Conservation (phyloP, 2,113 vertebrate species). For the Dromiciops gliroides region DNA sequence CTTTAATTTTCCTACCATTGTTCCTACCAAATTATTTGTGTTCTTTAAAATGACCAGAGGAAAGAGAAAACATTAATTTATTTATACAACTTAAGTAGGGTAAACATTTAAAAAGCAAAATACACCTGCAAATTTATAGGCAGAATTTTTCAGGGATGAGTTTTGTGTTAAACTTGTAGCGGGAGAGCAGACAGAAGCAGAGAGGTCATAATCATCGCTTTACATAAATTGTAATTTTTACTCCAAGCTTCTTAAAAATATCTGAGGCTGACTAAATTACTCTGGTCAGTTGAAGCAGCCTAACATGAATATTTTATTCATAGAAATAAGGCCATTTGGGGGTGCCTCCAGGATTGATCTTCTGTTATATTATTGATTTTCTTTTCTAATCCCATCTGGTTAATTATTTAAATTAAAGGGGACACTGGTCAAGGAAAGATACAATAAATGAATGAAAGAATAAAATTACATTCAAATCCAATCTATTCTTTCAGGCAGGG, state of each 20-base stretch:
- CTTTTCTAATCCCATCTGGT: constrained; percentile 31
- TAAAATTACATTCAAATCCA: constrained; percentile 61
- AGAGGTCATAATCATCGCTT: constrained; percentile 7
- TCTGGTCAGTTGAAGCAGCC: constrained; percentile 19
- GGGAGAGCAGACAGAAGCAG: background rate
- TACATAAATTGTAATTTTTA: constrained; percentile 19
- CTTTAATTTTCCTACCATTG: background rate
- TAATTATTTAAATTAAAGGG: constrained; percentile 33
- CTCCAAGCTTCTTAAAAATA: constrained; percentile 23
- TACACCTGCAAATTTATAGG: background rate
- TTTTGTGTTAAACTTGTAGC: constrained; percentile 17
- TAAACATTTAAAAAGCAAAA: background rate
- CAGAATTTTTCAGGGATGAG: constrained; percentile 1
- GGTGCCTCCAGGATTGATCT: background rate
- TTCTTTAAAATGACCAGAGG: background rate
- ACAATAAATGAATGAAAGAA: constrained; percentile 34
- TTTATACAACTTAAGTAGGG: background rate
- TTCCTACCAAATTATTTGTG: background rate
- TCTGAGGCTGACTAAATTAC: background rate
- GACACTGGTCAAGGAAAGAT: background rate
- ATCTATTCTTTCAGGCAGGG: constrained; percentile 57
- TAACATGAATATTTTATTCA: constrained; percentile 26
- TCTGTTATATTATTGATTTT: constrained; percentile 17
- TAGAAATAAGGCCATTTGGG: constrained; percentile 27
- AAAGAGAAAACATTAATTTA: constrained; percentile 19